Evolutionary conservation across 2,113 vertebrate species (phyloP), one percentile per base, ranked within the genome.

Genomic region (Menidia beryllina): DNA sequence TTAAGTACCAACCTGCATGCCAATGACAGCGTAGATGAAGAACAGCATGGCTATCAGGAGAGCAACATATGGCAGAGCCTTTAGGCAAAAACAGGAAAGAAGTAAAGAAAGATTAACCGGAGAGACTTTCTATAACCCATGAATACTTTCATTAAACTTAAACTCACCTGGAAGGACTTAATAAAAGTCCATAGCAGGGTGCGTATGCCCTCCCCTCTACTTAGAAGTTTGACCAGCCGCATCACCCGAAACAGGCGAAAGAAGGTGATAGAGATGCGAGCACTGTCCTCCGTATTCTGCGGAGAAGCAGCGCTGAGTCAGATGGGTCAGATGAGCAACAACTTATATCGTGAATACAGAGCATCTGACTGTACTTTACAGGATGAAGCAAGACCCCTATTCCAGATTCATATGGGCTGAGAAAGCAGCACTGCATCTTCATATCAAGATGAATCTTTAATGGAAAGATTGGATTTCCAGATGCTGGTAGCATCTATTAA

Each of bases 21-120:
- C 98, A 3, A 99, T 99, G 68, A 99, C 98, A 0, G 98, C 98
- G 0, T 99, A 99, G 94, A 99, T 99, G 93, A 99, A 99, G 93
- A 99, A 99, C 63, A 99, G 86, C 98, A 99, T 99, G 75, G 97
- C 97, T 48, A 99, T 99, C 88, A 99, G 94, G 54, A 99, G 95
- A 49, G 98, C 98, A 17, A 99, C 98, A 0, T 98, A 99, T 0
- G 98, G 98, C 70, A 99, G 90, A 15, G 98, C 98, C 98, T 99
- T 82, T 2, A 41, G 47, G 27, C 8, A 83, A 64, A 69, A 15
- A 74, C 23, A 62, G 36, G 15, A 7, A 30, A 55, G 24, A 53
- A 24, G 11, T 1, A 59, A 48, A 41, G 10, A 48, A 54, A 43
- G 11, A 55, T 68, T 11, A n/a, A 69, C 3, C 54, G 8, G 4